Evolutionary conservation across 2,797 vertebrate species (phyloP).

Genomic region (Megaceryle alcyon): DNA sequence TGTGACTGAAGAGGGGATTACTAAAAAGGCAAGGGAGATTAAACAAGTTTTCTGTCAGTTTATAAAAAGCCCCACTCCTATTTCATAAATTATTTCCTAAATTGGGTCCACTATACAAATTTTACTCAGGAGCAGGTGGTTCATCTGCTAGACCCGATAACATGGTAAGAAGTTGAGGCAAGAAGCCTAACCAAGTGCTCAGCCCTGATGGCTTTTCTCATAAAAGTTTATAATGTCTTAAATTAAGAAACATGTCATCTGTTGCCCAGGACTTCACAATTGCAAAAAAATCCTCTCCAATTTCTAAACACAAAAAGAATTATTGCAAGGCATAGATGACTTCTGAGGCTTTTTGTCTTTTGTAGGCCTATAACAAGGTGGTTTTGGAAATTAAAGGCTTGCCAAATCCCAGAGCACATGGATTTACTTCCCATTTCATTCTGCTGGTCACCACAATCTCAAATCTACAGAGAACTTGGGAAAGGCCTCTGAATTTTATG

Average conservation of each 20-base stretch:
- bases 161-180: neutral
- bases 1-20: slow-evolving; percentile 48
- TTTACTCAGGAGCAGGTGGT: slow-evolving; percentile 2
- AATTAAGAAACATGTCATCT: neutral
- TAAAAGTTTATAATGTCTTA: neutral
- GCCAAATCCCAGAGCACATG: neutral
- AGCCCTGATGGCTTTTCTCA: neutral
- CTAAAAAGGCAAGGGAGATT: slow-evolving; percentile 28
- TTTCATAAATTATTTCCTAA: neutral
- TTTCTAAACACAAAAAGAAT: neutral
- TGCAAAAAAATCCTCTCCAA: neutral
- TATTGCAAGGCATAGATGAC: neutral
- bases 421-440: slow-evolving; percentile 12
- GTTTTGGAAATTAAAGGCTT: neutral
- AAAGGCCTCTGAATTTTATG: neutral
- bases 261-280: neutral
- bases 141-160: neutral
- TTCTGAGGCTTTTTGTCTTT: neutral
- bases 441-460: neutral
- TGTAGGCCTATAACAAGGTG: neutral
- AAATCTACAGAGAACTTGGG: neutral
- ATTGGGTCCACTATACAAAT: neutral
- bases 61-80: slow-evolving; percentile 7
- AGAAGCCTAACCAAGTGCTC: neutral
- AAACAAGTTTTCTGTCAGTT: slow-evolving; percentile 27